A percentile compares a stretch with the other conserved stretches of the same genome.
phyloP scores from a whole-genome alignment of 2,797 vertebrate genomes.

The Cetoscarus ocellatus region DNA sequence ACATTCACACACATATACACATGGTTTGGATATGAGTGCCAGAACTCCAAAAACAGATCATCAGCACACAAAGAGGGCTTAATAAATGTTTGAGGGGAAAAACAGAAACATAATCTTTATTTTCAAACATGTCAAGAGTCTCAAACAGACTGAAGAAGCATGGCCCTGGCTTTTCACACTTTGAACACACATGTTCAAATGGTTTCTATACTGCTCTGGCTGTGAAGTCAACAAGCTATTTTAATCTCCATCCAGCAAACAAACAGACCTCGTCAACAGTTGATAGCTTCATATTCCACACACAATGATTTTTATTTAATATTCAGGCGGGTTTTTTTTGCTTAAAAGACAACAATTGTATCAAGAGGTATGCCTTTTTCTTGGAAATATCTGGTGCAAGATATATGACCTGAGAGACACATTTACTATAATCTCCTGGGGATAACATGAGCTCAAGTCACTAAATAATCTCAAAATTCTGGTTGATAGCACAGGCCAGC shows the following conservation, averaged over 20 bases:
- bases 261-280: background rate
- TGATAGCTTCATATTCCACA: background rate
- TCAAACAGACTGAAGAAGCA: background rate
- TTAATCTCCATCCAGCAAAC: constrained; percentile 12
- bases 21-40: constrained; percentile 27
- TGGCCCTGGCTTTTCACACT: background rate
- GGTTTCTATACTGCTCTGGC: constrained; percentile 16
- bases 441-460: background rate
- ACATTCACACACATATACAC: constrained; percentile 6
- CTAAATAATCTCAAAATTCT: background rate
- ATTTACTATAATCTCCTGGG: background rate
- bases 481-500: background rate
- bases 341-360: background rate
- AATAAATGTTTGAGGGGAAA: background rate
- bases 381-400: background rate
- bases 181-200: constrained; percentile 2
- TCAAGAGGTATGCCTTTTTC: background rate
- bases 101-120: constrained; percentile 2
- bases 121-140: constrained; percentile 19
- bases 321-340: background rate
- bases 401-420: background rate
- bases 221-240: constrained; percentile 11
- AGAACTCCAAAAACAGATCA: constrained; percentile 7
- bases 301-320: background rate
- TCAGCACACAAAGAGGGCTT: constrained; percentile 13